Evolutionary conservation across 2,797 vertebrate genomes (phyloP).

Genomic region (Cossypha niveicapilla): DNA sequence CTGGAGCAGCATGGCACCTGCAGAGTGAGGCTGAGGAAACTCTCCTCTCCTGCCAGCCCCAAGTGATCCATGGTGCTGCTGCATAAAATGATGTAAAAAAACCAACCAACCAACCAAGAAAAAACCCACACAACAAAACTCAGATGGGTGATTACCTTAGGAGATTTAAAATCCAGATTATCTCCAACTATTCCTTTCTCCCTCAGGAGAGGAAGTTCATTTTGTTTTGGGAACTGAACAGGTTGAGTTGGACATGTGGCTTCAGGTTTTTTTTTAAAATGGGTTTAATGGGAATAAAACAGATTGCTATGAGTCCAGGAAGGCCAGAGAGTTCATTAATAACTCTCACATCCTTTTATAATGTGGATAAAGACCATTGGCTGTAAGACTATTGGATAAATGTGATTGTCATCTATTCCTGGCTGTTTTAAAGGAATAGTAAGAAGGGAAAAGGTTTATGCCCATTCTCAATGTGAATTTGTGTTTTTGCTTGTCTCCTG

Average conservation of each 20-base stretch:
- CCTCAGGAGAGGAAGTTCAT: too few species aligned
- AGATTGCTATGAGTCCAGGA: neutral
- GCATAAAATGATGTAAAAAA: neutral
- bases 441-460: neutral
- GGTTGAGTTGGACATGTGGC: neutral
- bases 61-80: neutral
- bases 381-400: too few species aligned
- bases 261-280: too few species aligned
- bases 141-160: fast-evolving
- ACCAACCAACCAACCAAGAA: too few species aligned
- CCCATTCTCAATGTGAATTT: neutral
- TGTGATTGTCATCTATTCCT: neutral
- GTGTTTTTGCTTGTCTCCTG: neutral
- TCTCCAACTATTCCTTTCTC: neutral
- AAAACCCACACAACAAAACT: fast-evolving
- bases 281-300: neutral
- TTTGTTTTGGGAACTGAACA: neutral
- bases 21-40: neutral
- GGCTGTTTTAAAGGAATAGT: neutral
- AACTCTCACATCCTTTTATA: neutral
- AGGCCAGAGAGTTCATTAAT: neutral
- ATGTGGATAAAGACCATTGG: neutral
- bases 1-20: neutral
- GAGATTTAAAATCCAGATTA: neutral
- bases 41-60: neutral